Evolutionary conservation across 2,797 vertebrate genomes (phyloP).

Genomic region (Acanthurus tractus): DNA sequence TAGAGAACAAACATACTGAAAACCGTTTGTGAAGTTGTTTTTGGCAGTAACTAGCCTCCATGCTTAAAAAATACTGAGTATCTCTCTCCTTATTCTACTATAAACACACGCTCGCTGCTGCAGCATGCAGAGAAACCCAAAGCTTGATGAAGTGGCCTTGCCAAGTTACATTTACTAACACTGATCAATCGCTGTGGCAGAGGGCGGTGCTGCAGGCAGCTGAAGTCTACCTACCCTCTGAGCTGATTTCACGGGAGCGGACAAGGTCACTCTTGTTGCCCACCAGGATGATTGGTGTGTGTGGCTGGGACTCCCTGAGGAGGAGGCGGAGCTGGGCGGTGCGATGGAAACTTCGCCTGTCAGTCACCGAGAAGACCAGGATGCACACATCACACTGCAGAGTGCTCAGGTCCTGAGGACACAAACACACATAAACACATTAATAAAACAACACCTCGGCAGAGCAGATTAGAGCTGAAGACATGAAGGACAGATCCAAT

Average conservation of each 20-base stretch:
- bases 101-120: background rate
- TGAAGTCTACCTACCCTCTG: constrained; percentile 85
- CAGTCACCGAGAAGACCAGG: constrained; percentile 94
- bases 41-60: background rate
- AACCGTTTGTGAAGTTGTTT: too few relatives aligned
- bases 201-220: background rate
- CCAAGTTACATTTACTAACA: background rate
- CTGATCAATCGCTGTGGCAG: background rate
- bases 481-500: constrained; percentile 20
- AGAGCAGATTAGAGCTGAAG: background rate
- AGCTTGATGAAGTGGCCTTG: background rate
- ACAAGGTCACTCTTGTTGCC: constrained; percentile 96
- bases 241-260: constrained; percentile 91
- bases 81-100: background rate
- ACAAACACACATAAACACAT: constrained; percentile 49
- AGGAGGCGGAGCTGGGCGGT: constrained; percentile 90
- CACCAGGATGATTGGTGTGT: constrained; percentile 92
- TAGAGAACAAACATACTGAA: too few relatives aligned
- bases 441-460: constrained; percentile 38
- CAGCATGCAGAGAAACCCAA: background rate
- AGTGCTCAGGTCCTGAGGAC: constrained; percentile 87
- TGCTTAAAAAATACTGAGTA: background rate
- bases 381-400: constrained; percentile 92
- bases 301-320: constrained; percentile 87
- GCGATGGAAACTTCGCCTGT: constrained; percentile 91